Base-by-base conservation (phyloP, 2,797 vertebrate genomes). In the Acrossocheilus wenchowensis region DNA sequence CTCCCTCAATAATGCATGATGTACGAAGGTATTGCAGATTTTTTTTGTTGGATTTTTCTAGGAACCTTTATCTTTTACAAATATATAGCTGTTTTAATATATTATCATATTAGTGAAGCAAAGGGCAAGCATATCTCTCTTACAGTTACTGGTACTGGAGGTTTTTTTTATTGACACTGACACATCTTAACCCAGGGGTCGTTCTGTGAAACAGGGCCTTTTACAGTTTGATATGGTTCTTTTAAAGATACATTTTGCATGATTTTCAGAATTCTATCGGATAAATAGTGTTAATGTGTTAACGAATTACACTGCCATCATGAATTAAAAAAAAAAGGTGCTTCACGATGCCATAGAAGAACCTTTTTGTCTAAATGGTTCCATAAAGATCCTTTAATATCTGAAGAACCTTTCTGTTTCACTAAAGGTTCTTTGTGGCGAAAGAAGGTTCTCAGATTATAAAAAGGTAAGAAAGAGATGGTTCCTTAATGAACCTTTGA, bases 1-100 rank as follows among this genome's bases (percentile, higher is more conserved):
- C 92, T 94, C 89, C 87, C 92, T 96, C 92, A 96, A 96, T 96
- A 96, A 96, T 96, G 94, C 94, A 96, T 95, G 95, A 94, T 94
- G 93, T 95, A 94, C 95, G 94, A 95, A 96, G 95, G 95, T 95
- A 95, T 94, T 93, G 92, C 68, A 92, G 93, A 92, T 94, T 95
- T 94, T 94, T 78, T 84, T 64, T 68, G 92, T 92, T 91, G 88
- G 91, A 95, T 96, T 95, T 94, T 92, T 96, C 93, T 93, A 92
- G 93, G 89, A 91, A 68, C 26, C 90, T 93, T 93, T 90, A 81
- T 87, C 71, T 64, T 79, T 79, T 71, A 26, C 26, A 74, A 86
- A 68, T 84, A 60, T 78, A 77, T 75, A 78, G 21, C 48, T 84
- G 15, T 74, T 69, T 74, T 68, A 78, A 87, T 90, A 52, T 54